Percentiles rank a stretch among this genome's conserved stretches.
These are phyloP conservation scores for Micoletzkya japonica DNA, from an alignment of 2,888 invertebrate species.

Conservation along the genomic window DNA sequence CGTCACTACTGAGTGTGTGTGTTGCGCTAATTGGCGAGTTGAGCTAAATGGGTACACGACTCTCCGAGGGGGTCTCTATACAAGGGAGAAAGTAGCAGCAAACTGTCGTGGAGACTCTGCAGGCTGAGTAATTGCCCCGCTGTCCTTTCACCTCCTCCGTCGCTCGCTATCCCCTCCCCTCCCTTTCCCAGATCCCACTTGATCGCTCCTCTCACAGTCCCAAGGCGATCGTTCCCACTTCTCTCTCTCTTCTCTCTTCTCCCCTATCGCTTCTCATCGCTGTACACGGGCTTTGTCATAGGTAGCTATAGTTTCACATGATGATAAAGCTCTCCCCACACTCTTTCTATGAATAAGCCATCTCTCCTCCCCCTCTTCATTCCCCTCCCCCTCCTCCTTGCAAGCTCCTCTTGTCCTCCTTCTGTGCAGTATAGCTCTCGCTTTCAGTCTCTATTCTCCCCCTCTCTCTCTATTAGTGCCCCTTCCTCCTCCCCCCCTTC, in stretches of 20 bases:
- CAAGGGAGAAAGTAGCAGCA: no score
- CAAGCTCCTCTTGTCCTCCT: neutral
- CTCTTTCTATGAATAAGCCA: neutral
- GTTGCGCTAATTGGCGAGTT: no score
- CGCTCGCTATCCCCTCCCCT: neutral
- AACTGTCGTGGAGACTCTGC: no score
- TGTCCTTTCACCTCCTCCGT: neutral
- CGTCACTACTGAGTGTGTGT: no score
- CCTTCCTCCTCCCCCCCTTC: conserved; percentile 1
- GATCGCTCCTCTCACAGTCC: conserved; percentile 17
- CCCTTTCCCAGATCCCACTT: conserved; percentile 14
- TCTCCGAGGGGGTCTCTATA: no score
- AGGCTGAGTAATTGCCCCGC: no score
- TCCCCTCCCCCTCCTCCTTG: no score
- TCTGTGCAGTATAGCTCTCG: neutral
- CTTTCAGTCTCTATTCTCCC: neutral
- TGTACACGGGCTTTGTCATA: no score
- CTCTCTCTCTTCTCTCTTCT: conserved; percentile 6
- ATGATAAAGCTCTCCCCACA: neutral
- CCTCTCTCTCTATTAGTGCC: neutral
- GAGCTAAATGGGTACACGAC: no score
- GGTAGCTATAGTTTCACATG: no score
- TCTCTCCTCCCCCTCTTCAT: no score
- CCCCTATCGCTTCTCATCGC: no score
- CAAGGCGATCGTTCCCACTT: conserved; percentile 2